Conservation (phyloP, 2,888 invertebrate genomes). For the Hecatera dysodea region DNA sequence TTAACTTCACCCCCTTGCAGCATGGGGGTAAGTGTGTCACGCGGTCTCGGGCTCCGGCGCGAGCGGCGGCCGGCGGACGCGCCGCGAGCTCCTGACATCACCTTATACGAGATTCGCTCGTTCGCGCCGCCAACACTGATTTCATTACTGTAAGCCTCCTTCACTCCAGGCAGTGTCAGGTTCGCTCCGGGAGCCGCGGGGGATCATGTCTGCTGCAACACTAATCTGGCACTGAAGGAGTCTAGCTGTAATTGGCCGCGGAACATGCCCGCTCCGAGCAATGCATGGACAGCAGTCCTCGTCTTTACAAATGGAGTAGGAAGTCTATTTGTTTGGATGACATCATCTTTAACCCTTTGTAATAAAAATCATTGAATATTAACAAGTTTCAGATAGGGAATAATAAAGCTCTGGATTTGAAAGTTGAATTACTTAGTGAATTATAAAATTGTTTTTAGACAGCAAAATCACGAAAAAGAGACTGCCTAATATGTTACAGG, state of each 20-base stretch:
- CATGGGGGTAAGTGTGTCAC: constrained; percentile 32
- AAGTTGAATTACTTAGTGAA: constrained; percentile 12
- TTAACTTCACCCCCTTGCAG: constrained; percentile 25
- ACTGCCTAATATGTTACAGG: neutral
- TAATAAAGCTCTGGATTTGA: constrained; percentile 1
- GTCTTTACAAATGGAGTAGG: neutral
- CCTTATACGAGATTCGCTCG: constrained; percentile 10
- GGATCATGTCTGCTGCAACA: neutral
- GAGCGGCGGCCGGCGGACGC: constrained; percentile 2
- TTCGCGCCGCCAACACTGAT: constrained; percentile 19
- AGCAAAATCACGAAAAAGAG: neutral
- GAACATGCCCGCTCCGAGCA: neutral
- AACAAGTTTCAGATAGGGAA: constrained; percentile 16
- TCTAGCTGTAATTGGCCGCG: neutral
- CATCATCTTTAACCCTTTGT: neutral
- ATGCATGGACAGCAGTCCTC: neutral
- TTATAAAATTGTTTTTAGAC: constrained; percentile 2
- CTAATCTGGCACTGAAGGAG: neutral
- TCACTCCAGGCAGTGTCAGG: neutral
- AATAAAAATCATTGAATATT: neutral
- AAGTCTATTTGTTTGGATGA: neutral
- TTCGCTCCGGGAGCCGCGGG: neutral
- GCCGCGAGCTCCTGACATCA: constrained; percentile 9
- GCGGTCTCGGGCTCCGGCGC: constrained; percentile 8
- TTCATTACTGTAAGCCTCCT: constrained; percentile 23